Base-by-base conservation (phyloP, 1,140 invertebrate species). In the Spodoptera litura region DNA sequence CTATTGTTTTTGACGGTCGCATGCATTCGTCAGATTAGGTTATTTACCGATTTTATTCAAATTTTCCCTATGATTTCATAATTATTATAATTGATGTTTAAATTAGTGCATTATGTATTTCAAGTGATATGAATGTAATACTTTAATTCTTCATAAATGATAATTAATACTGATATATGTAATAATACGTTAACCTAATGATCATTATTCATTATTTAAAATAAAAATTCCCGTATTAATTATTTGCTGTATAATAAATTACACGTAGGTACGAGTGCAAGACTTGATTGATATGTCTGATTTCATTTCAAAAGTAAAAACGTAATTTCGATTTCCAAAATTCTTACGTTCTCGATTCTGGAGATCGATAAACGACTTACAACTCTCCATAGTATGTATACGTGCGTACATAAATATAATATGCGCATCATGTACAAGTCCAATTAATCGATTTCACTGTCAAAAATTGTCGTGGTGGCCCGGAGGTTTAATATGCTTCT, bases 381-480 rank as follows among this genome's bases (percentile, higher is more conserved):
- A 25, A 15, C 13, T 12, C 13, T 13, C 8, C 8, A 10, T 68
- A 49, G 1, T 20, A 20, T 20, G 1, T 1, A 20, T 20, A 20
- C 20, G 20, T 20, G 20, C 20, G 20, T 20, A 20, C n/a, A n/a
- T n/a, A n/a, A n/a, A n/a, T n/a, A n/a, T n/a, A n/a, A n/a, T n/a
- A n/a, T n/a, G n/a, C 49, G 38, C 8, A 52, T 51, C 64, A 38
- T 68, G 11, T 44, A 11, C 44, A 10, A 51, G 64, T 56, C 53
- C 52, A 71, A 61, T 78, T 78, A 59, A 61, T 77, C 74, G 79
- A 77, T 80, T 77, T 80, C 68, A 56, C 79, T 71, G 66, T 49
- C 51, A 52, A 75, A 20, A 0, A 20, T 1, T 20, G 20, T 20
- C 20, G 1, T 20, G 20, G 1, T 20, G 20, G 20, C 20, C 20